Base-by-base conservation (phyloP, 92 coral and sea anemone genomes). In the Epizoanthus fatuus region DNA sequence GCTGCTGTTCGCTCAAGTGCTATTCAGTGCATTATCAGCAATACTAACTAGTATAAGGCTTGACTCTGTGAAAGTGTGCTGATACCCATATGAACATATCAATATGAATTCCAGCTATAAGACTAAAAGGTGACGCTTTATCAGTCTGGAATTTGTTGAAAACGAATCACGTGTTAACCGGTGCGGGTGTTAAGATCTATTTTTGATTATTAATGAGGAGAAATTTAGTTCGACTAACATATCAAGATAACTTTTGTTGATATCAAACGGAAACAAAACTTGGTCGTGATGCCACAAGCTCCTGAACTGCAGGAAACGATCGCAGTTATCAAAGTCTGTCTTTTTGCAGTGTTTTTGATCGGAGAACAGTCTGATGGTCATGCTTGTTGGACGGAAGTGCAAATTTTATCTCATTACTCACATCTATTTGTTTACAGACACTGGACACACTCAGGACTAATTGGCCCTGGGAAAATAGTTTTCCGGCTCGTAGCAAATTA, bases 401-500 rank as follows among this genome's bases (percentile, higher is more conserved):
- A 75, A 60, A 22, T 39, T 56, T 60, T 77, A 59, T 60, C 82
- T 60, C 14, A 13, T 77, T 49, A 49, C 11, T 77, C 70, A 19
- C 19, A n/a, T 35, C n/a, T 40, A 55, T 44, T 77, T 77, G 70
- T 60, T 60, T 77, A 77, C 70, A 69, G 82, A 77, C 82, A 62
- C 47, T 77, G 64, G 38, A 74, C 79, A 42, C 38, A 77, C 82
- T 75, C 29, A 59, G 44, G 6, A 39, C 47, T 77, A 77, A 77
- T 77, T 77, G 68, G 59, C 56, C 57, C 49, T 77, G 82, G 82
- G 82, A 77, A 77, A 75, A 57, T 57, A 56, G 29, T 12, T 75
- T 75, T 57, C 64, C 81, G 54, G 19, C 29, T n/a, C 3, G 38
- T 51, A 4, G 39, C 25, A 53, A 74, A 74, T 74, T 38, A 55